A percentile compares a stretch with the other conserved stretches of the same genome.
phyloP scores from a whole-genome alignment of 1,140 invertebrate species.

The Caenorhabditis tropicalis region DNA sequence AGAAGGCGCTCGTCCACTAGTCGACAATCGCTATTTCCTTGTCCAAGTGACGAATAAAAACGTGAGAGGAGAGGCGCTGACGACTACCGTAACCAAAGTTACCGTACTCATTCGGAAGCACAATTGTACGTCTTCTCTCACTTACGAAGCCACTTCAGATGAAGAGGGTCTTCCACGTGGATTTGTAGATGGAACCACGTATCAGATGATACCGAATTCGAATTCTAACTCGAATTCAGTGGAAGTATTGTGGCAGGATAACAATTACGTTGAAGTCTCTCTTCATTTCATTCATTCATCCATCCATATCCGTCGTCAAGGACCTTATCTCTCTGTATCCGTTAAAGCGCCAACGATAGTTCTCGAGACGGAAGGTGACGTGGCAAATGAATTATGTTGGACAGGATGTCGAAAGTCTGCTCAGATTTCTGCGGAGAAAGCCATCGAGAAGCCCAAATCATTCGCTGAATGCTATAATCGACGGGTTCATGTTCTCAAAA shows the following conservation, averaged over 20 bases:
- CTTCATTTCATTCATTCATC: conserved; percentile 41
- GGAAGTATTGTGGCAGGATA: conserved; percentile 41
- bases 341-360: conserved; percentile 35
- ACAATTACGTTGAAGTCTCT: conserved; percentile 32
- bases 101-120: conserved; percentile 43
- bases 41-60: conserved; percentile 41
- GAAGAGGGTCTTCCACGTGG: conserved; percentile 8
- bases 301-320: conserved; percentile 27
- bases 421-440: neutral
- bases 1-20: conserved; percentile 31
- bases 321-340: conserved; percentile 25
- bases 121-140: conserved; percentile 29
- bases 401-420: conserved; percentile 15
- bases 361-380: neutral
- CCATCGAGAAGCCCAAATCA: conserved; percentile 1
- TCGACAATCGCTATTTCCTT: conserved; percentile 42
- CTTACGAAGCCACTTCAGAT: conserved; percentile 33
- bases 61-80: conserved; percentile 7
- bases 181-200: conserved; percentile 48
- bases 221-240: conserved; percentile 8
- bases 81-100: conserved; percentile 37
- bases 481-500: neutral
- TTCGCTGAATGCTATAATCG: conserved; percentile 31
- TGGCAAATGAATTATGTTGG: conserved; percentile 43
- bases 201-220: neutral